These are phyloP conservation scores for Amphibalanus amphitrite DNA, from an alignment of 1,140 invertebrate species.

Conservation along the genomic window DNA sequence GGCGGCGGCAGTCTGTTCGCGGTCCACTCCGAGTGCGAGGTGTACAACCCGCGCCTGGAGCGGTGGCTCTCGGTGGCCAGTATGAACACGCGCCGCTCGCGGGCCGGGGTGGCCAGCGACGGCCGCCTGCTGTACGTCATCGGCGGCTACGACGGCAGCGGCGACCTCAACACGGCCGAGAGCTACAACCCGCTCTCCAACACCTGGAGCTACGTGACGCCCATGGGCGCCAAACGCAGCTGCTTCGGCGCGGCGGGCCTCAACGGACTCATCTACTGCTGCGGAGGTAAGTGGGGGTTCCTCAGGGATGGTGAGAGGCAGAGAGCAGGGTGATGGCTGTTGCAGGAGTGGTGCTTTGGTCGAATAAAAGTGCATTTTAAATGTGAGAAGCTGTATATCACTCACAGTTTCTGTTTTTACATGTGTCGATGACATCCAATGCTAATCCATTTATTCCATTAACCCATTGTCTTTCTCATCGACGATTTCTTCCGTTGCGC, in stretches of 20 bases:
- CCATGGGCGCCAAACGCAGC: conserved; percentile 55
- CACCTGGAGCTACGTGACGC: conserved; percentile 38
- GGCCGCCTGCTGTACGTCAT: conserved; percentile 68
- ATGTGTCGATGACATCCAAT: too few species aligned
- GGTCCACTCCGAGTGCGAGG: conserved; percentile 51
- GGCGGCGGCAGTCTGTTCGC: conserved; percentile 51
- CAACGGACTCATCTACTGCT: conserved; percentile 18
- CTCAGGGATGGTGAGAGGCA: not conserved
- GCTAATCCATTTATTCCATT: too few species aligned
- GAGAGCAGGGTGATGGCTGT: too few species aligned
- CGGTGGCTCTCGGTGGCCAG: conserved; percentile 39
- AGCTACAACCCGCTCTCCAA: conserved; percentile 46
- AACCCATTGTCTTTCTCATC: too few species aligned
- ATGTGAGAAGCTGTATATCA: conserved; percentile 5
- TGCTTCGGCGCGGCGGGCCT: conserved; percentile 34
- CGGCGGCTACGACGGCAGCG: conserved; percentile 61
- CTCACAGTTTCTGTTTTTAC: conserved; percentile 4
- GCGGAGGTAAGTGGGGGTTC: conserved; percentile 15
- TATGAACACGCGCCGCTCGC: conserved; percentile 19
- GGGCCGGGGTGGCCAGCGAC: conserved; percentile 49
- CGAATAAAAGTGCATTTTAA: too few species aligned
- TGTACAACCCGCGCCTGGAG: conserved; percentile 45
- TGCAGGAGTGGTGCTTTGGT: too few species aligned
- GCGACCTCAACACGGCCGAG: conserved; percentile 57
- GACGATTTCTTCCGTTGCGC: too few species aligned